Evolutionary conservation across 2,113 vertebrate species (phyloP).

Genomic region (Tenebrosternarchus preto): DNA sequence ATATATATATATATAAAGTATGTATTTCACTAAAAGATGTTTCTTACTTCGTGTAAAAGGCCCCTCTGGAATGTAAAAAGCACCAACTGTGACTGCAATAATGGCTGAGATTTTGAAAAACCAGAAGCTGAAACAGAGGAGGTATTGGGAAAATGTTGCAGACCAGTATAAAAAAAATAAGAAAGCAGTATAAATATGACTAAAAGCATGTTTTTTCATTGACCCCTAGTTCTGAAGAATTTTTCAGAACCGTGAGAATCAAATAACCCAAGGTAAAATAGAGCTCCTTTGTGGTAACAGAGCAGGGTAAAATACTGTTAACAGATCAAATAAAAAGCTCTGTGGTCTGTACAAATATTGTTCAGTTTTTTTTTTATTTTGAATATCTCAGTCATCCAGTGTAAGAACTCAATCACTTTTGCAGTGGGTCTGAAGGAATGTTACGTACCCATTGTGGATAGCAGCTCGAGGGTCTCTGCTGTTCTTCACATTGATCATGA

Average conservation of each 20-base stretch:
- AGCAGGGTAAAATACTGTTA: neutral
- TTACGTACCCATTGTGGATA: conserved; percentile 89
- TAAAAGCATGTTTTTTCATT: neutral
- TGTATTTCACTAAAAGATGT: neutral
- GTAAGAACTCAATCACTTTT: neutral
- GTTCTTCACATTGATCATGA: conserved; percentile 87
- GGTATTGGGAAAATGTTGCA: neutral
- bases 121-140: conserved; percentile 83
- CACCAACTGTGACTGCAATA: conserved; percentile 84
- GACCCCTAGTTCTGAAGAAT: neutral
- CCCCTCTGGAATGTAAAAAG: conserved; percentile 91
- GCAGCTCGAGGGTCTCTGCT: conserved; percentile 85
- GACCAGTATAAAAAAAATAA: neutral
- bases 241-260: neutral
- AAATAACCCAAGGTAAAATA: neutral
- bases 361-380: neutral
- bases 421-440: neutral
- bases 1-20: too few species aligned
- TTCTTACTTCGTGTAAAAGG: conserved; percentile 84
- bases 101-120: conserved; percentile 90
- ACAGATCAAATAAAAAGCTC: neutral
- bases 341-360: neutral
- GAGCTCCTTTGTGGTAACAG: too few species aligned
- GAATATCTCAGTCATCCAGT: neutral
- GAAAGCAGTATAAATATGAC: neutral